These are phyloP conservation scores for Cryptotermes secundus DNA, from an alignment of 1,140 invertebrate species.

Conservation along the genomic window DNA sequence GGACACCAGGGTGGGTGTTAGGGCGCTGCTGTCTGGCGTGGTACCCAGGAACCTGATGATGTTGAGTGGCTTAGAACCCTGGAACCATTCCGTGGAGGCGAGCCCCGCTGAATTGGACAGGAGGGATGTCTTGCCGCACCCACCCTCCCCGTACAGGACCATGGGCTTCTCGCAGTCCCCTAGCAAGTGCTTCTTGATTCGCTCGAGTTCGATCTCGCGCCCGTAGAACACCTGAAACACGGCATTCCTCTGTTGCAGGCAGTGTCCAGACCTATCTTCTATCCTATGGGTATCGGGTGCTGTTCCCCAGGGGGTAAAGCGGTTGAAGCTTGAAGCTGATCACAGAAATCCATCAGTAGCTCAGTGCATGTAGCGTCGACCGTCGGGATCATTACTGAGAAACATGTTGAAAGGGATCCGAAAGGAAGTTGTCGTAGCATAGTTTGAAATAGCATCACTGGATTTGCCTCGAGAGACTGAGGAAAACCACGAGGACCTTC, in stretches of 20 bases:
- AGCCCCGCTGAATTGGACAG: slow-evolving; percentile 89
- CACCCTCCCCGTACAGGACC: slow-evolving; percentile 93
- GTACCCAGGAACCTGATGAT: slow-evolving; percentile 94
- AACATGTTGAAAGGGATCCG: no score
- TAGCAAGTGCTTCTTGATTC: slow-evolving; percentile 83
- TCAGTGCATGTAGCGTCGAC: no score
- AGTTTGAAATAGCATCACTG: no score
- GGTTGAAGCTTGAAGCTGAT: no score
- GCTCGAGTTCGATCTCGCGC: slow-evolving; percentile 80
- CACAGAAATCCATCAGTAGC: no score
- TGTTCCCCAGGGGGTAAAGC: no score
- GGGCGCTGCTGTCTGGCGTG: slow-evolving; percentile 92
- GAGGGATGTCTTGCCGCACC: slow-evolving; percentile 96
- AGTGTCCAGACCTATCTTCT: no score
- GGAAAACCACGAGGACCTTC: no score
- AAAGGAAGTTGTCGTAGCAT: no score
- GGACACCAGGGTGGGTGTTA: slow-evolving; percentile 91
- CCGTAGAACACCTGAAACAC: slow-evolving; percentile 84
- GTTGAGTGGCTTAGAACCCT: slow-evolving; percentile 74
- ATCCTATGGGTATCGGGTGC: no score
- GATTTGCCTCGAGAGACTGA: no score
- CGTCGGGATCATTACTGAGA: no score
- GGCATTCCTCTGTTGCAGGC: background rate
- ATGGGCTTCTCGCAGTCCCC: slow-evolving; percentile 84
- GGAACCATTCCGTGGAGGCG: slow-evolving; percentile 69